Evolutionary conservation across 2,888 invertebrate species (phyloP).

Genomic region (Escarpia spicata): DNA sequence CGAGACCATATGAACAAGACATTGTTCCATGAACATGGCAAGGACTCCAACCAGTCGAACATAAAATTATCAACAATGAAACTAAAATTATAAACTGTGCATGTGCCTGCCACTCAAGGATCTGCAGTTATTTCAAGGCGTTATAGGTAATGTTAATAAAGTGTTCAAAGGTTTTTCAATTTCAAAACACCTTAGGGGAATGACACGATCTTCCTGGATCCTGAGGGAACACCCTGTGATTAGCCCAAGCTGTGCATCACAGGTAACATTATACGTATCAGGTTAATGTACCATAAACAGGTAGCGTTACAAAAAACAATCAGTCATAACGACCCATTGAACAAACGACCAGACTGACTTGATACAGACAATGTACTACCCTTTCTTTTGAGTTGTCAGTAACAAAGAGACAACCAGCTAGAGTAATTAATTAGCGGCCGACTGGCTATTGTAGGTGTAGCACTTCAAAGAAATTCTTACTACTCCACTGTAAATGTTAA

Average conservation of each 20-base stretch:
- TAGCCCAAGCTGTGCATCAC: neutral
- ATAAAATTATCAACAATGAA: neutral
- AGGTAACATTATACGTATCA: neutral
- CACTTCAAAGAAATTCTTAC: slow-evolving; percentile 16
- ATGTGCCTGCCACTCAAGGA: neutral
- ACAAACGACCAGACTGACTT: neutral
- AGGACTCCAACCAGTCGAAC: no score
- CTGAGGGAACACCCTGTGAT: neutral
- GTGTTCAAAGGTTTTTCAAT: neutral
- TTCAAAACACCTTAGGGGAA: neutral
- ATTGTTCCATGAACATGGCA: no score
- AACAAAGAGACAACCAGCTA: neutral
- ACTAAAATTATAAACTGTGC: neutral
- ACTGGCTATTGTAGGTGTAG: neutral
- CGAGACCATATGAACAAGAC: no score
- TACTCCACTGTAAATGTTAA: neutral
- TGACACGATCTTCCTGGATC: neutral
- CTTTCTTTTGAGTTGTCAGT: neutral
- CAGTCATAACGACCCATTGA: neutral
- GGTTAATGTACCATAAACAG: neutral
- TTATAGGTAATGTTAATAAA: neutral
- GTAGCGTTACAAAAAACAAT: neutral
- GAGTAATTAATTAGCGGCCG: neutral
- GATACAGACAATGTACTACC: slow-evolving; percentile 13
- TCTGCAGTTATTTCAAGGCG: neutral